Evolutionary conservation across 1,140 invertebrate species (phyloP).

Genomic region (Pogonomyrmex californicus): DNA sequence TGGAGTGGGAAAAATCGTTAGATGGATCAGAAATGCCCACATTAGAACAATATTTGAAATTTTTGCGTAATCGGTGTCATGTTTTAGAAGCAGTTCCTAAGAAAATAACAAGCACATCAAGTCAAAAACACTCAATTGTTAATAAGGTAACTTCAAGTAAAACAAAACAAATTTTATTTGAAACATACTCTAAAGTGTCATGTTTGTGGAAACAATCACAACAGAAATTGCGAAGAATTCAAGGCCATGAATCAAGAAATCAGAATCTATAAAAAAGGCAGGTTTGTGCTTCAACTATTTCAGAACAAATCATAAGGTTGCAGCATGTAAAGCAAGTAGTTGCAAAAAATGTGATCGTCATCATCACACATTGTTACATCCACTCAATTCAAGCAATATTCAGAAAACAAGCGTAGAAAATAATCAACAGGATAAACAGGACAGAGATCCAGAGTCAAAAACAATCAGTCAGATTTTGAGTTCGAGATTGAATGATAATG

Average conservation of each 20-base stretch:
- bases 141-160: not conserved
- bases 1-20: not conserved
- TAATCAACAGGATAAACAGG: not conserved
- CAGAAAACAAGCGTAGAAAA: not conserved
- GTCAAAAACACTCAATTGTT: not conserved
- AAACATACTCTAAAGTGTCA: not conserved
- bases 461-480: not conserved
- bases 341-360: not conserved
- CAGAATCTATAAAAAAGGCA: not conserved
- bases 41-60: not conserved
- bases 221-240: slow-evolving; percentile 11
- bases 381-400: no score
- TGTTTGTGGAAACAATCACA: not conserved
- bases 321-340: not conserved
- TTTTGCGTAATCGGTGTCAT: not conserved
- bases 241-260: not conserved
- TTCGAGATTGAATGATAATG: not conserved
- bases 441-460: not conserved
- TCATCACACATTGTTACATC: slow-evolving; percentile 17
- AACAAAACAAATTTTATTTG: not conserved
- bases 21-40: not conserved
- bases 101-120: not conserved
- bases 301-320: not conserved
- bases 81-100: not conserved
- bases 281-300: slow-evolving; percentile 21